These are phyloP conservation scores for Crotalus tigris DNA, from an alignment of 2,113 vertebrate species.

Conservation along the genomic window DNA sequence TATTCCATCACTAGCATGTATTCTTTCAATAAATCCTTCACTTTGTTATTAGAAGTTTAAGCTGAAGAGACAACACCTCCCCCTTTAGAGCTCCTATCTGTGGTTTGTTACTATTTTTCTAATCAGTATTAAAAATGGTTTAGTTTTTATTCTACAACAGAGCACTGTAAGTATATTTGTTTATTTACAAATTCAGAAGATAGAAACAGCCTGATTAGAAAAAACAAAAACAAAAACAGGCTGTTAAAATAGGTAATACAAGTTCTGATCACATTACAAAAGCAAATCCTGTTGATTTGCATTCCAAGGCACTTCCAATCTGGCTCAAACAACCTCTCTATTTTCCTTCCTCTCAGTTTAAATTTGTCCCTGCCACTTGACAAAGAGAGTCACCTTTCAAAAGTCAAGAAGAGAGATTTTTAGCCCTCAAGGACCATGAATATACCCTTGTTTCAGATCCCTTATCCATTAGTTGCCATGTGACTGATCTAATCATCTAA, in stretches of 20 bases:
- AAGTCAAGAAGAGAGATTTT: background rate
- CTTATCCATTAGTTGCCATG: background rate
- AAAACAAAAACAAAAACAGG: background rate
- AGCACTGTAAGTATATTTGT: background rate
- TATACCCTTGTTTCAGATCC: background rate
- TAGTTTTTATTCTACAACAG: background rate
- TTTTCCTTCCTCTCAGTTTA: background rate
- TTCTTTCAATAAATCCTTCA: constrained; percentile 33
- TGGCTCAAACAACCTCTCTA: background rate
- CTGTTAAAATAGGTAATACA: background rate
- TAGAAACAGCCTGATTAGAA: background rate
- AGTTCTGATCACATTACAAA: background rate
- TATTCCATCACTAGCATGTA: constrained; percentile 29
- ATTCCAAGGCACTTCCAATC: background rate
- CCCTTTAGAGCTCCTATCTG: constrained; percentile 5
- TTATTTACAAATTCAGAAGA: background rate
- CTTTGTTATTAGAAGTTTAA: constrained; percentile 26
- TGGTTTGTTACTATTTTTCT: background rate
- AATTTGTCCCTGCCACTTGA: background rate
- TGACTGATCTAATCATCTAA: background rate
- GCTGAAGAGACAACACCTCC: background rate
- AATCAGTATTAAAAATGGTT: background rate
- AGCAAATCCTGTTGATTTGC: background rate
- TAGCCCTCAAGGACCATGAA: background rate
- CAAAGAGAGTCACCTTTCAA: background rate